Evolutionary conservation across 2,113 vertebrate species (phyloP).

Genomic region (Osmerus eperlanus): DNA sequence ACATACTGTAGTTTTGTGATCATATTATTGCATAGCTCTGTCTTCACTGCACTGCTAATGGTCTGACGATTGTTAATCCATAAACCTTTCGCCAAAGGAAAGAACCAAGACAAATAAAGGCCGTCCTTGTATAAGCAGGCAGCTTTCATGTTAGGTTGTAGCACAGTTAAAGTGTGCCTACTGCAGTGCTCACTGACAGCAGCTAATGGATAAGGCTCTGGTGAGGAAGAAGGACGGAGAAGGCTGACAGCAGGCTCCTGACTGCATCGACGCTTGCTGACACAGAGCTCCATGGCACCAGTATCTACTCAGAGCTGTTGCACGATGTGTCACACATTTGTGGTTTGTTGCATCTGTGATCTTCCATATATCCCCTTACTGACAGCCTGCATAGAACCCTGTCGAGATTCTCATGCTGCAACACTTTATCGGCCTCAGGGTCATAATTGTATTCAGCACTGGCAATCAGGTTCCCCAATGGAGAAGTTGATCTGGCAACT

Average conservation of each 20-base stretch:
- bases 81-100: conserved; percentile 14
- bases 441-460: conserved; percentile 41
- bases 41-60: too few species aligned
- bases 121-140: conserved; percentile 20
- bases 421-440: conserved; percentile 22
- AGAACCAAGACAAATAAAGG: not conserved
- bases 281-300: not conserved
- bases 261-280: conserved; percentile 33
- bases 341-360: conserved; percentile 35
- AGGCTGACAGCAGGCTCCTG: conserved; percentile 21
- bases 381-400: conserved; percentile 26
- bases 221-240: conserved; percentile 21
- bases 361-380: conserved; percentile 30
- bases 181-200: conserved; percentile 21
- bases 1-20: too few species aligned
- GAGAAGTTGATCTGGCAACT: conserved; percentile 45
- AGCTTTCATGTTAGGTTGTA: conserved; percentile 32
- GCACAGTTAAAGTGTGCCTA: conserved; percentile 22
- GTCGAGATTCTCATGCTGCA: conserved; percentile 18
- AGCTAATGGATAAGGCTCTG: conserved; percentile 30
- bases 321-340: too few species aligned
- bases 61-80: conserved; percentile 9
- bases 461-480: conserved; percentile 36
- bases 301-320: conserved; percentile 16
- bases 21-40: too few species aligned